phyloP scores from a whole-genome alignment of 2,888 invertebrate species.

The Panzeria rudis region DNA sequence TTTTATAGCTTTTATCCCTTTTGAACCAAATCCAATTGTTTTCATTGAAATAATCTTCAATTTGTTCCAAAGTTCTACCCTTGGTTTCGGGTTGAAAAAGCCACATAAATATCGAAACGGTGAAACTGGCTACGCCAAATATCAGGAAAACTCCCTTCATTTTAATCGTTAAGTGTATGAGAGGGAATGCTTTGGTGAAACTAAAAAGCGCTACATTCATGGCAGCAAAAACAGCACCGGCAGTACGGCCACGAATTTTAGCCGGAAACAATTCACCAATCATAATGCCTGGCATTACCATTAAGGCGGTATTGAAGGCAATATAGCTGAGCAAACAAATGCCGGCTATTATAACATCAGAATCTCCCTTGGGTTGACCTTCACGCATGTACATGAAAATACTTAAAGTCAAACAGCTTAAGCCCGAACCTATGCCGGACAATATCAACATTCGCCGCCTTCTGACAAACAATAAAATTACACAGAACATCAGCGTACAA shows the following conservation, averaged over 20 bases:
- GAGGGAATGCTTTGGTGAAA: conserved; percentile 89
- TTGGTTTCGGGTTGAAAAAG: conserved; percentile 90
- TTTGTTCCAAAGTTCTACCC: conserved; percentile 88
- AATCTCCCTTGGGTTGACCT: conserved; percentile 76
- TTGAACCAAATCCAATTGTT: conserved; percentile 86
- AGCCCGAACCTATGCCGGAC: conserved; percentile 88
- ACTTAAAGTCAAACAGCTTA: conserved; percentile 87
- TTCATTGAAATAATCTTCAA: conserved; percentile 91
- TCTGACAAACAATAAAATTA: conserved; percentile 87
- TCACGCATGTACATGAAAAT: conserved; percentile 84
- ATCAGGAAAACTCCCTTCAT: conserved; percentile 88
- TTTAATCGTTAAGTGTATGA: conserved; percentile 86
- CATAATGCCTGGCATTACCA: conserved; percentile 90
- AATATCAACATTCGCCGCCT: conserved; percentile 87
- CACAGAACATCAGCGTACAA: conserved; percentile 88
- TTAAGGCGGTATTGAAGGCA: conserved; percentile 89
- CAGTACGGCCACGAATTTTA: conserved; percentile 89
- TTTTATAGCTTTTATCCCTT: conserved; percentile 79
- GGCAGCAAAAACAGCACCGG: conserved; percentile 89
- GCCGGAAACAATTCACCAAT: conserved; percentile 90
- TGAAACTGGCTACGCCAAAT: conserved; percentile 87
- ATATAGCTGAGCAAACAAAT: conserved; percentile 88
- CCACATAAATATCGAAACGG: conserved; percentile 88
- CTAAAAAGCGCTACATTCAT: conserved; percentile 89
- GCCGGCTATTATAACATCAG: conserved; percentile 78